Conservation (phyloP, 2,113 vertebrate species). For the Cryptomyrus ogoouensis region DNA sequence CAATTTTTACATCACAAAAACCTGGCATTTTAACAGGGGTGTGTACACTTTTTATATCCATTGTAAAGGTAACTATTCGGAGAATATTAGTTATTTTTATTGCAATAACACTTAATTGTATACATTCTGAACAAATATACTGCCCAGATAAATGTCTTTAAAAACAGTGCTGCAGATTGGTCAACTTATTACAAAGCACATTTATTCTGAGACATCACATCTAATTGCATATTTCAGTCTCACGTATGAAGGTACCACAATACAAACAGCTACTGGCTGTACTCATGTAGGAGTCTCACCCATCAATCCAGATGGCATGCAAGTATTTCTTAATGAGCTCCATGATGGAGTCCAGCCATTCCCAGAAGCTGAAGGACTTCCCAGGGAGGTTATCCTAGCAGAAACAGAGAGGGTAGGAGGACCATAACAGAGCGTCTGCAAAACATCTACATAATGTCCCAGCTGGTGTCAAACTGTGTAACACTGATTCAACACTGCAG, state of each 20-base stretch:
- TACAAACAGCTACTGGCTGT: neutral
- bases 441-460: neutral
- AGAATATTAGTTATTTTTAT: neutral
- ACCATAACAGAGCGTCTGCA: neutral
- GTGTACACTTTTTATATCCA: too few species aligned
- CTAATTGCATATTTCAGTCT: neutral
- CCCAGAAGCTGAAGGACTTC: conserved; percentile 92
- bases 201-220: neutral
- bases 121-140: neutral
- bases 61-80: neutral
- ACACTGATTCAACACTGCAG: neutral
- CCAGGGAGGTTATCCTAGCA: conserved; percentile 85
- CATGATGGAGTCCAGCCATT: conserved; percentile 91
- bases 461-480: neutral
- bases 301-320: conserved; percentile 91
- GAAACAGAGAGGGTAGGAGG: neutral
- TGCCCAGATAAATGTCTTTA: neutral
- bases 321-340: conserved; percentile 94
- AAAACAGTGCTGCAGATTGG: neutral
- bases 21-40: too few species aligned
- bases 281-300: conserved; percentile 58
- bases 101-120: neutral
- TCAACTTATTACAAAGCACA: neutral
- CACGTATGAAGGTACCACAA: neutral
- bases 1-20: too few species aligned